phyloP scores from a whole-genome alignment of 1,140 invertebrate species.

The Brachionus sp. region DNA sequence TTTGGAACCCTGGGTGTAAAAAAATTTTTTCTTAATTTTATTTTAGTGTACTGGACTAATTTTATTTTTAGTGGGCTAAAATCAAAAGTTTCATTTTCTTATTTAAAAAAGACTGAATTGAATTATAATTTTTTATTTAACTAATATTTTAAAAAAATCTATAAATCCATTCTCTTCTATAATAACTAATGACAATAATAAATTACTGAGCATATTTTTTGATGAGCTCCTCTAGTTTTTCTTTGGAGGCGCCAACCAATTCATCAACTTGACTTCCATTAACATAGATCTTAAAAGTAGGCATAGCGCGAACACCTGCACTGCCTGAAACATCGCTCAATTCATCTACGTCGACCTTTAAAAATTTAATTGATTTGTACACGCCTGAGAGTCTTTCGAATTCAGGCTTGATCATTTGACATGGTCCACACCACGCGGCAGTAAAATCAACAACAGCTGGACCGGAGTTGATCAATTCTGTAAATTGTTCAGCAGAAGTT shows the following conservation, averaged over 20 bases:
- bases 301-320: conserved; percentile 37
- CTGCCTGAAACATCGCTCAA: conserved; percentile 11
- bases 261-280: conserved; percentile 2
- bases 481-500: conserved; percentile 7
- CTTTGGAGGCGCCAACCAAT: conserved; percentile 37
- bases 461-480: not conserved
- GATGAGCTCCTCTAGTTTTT: not conserved
- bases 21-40: too few species aligned
- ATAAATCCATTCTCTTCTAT: not conserved
- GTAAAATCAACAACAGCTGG: conserved; percentile 32
- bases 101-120: too few species aligned
- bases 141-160: not conserved
- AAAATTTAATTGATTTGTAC: conserved; percentile 22
- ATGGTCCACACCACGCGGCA: conserved; percentile 35
- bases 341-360: conserved; percentile 45
- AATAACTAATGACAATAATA: not conserved
- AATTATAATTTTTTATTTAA: not conserved
- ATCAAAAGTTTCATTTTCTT: too few species aligned
- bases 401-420: conserved; percentile 26
- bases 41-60: too few species aligned
- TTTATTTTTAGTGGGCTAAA: too few species aligned
- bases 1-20: too few species aligned
- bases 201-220: conserved; percentile 30
- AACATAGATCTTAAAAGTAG: conserved; percentile 23
- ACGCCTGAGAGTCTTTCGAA: conserved; percentile 2